Percentiles rank a stretch among this genome's conserved stretches.
These are phyloP conservation scores for Morus bassanus DNA, from an alignment of 2,797 vertebrate genomes.

Conservation along the genomic window DNA sequence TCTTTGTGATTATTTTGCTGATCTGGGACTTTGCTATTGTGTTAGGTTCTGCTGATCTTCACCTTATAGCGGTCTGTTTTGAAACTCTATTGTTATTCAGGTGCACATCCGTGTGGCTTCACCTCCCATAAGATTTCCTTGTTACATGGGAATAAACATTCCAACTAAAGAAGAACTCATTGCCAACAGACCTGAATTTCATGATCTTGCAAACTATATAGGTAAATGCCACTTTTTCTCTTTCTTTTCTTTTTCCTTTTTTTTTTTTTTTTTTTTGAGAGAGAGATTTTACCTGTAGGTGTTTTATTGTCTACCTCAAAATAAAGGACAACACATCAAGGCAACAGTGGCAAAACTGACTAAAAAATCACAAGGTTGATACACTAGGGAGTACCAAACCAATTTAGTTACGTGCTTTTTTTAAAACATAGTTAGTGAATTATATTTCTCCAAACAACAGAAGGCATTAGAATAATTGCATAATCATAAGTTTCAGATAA, in stretches of 20 bases:
- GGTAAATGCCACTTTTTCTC: constrained; percentile 75
- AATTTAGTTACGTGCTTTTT: not conserved
- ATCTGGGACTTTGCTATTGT: not conserved
- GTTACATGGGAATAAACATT: constrained; percentile 99
- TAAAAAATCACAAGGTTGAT: not conserved
- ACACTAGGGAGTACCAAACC: not conserved
- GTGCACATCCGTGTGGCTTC: constrained; percentile 97
- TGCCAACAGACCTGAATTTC: constrained; percentile 95
- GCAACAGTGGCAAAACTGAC: not conserved
- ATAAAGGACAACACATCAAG: not conserved
- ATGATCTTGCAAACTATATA: constrained; percentile 90
- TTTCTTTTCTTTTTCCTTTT: not conserved
- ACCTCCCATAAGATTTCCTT: constrained; percentile 92
- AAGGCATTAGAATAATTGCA: not conserved
- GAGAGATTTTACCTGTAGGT: not conserved
- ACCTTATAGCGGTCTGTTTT: not conserved
- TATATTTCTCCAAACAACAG: not conserved
- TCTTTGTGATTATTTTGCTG: not conserved
- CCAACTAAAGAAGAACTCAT: constrained; percentile 99
- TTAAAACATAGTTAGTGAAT: not conserved
- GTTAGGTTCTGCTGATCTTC: not conserved
- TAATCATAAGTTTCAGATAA: not conserved
- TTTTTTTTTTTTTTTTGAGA: too few relatives aligned
- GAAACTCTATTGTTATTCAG: constrained; percentile 66
- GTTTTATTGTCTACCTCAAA: not conserved